Evolutionary conservation across 2,888 invertebrate species (phyloP), one percentile per base, ranked within the genome.

Genomic region (Trichogramma dendrolimi): DNA sequence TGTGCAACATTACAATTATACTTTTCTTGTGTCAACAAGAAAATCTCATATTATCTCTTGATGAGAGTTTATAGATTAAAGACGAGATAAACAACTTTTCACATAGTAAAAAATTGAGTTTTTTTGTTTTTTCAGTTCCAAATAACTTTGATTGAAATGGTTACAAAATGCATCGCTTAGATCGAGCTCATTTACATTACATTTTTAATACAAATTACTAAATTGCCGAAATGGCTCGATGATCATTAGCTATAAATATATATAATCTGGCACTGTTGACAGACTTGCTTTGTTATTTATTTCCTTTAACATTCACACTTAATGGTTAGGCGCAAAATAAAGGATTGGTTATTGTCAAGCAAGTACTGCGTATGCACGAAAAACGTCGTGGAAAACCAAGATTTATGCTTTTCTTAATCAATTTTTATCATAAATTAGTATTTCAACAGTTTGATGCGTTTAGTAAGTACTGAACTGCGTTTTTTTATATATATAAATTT

Each of bases 301-400:
- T 40, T 53, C 41, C 52, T 27, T 27, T 27, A 27, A 27, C 27
- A 27, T 27, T 27, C 27, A 27, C 27, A 27, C 49, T 59, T 52
- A 50, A 58, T 41, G 43, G 6, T 65, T 58, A 63, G 53, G 49
- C 61, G 56, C 52, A 61, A 61, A 59, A 63, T 59, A 61, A 48
- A 55, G 61, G 63, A 66, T 63, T 63, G 58, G 61, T 63, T 62
- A 67, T 66, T 68, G 64, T 67, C 63, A 67, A 67, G 60, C 62
- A 63, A 62, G 51, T 58, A 27, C 27, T 27, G 27, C 27, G 27
- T 27, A 27, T 27, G 27, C 46, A 41, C 10, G 11, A 63, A 64
- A 61, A 57, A 65, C 63, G 51, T 65, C 51, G 61, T 50, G 59
- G 44, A 62, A 64, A 63, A 61, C 56, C 53, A 65, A 60, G 59